A percentile compares a stretch with the other conserved stretches of the same genome.
phyloP scores from a whole-genome alignment of 2,888 invertebrate species.

The Poecilus cupreus region DNA sequence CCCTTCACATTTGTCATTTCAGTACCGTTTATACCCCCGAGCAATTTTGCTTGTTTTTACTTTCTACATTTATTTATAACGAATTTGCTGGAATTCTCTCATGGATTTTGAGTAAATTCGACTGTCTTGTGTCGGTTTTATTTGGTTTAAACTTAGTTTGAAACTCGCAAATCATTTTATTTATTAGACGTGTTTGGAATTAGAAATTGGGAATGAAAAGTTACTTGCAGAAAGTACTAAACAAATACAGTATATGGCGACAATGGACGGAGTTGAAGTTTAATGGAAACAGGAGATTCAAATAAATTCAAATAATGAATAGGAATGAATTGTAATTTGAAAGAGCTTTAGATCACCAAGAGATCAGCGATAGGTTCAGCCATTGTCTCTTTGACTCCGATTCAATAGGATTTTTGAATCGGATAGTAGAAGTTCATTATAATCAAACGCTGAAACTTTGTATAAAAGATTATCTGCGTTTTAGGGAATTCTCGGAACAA shows the following conservation, averaged over 20 bases:
- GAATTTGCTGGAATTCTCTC: not conserved
- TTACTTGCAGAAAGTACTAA: not conserved
- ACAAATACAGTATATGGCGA: not conserved
- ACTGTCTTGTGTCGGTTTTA: not conserved
- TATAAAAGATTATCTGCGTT: no score
- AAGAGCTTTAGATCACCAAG: no score
- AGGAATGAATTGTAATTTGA: no score
- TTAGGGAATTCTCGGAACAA: no score
- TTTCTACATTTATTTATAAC: slow-evolving; percentile 25
- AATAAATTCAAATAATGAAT: no score
- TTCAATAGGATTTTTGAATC: no score
- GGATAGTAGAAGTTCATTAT: no score
- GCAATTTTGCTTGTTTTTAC: slow-evolving; percentile 8
- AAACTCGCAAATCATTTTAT: slow-evolving; percentile 15
- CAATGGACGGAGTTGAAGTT: not conserved
- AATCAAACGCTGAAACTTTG: no score
- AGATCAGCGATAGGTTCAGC: no score
- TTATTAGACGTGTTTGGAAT: slow-evolving; percentile 1
- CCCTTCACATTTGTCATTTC: slow-evolving; percentile 11
- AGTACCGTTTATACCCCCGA: not conserved
- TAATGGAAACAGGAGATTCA: not conserved
- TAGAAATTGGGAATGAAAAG: not conserved
- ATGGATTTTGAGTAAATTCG: slow-evolving; percentile 10
- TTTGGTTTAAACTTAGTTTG: slow-evolving; percentile 22
- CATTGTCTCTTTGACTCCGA: no score